These are phyloP conservation scores for Diaperis boleti DNA, from an alignment of 2,888 invertebrate species.

Conservation along the genomic window DNA sequence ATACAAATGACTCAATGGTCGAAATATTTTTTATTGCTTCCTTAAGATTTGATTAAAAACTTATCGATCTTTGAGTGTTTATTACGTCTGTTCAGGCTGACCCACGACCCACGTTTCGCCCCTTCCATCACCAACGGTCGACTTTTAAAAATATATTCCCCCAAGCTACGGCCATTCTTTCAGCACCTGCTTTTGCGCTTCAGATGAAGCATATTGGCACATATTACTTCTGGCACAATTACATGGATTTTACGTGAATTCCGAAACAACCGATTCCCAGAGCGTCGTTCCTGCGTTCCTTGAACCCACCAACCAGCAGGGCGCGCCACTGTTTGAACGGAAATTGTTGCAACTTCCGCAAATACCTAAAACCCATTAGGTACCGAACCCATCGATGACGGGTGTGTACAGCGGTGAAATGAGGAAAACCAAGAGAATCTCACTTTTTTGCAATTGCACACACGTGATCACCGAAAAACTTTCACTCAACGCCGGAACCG, in stretches of 20 bases:
- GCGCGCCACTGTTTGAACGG: conserved; percentile 42
- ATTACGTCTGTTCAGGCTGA: too few relatives aligned
- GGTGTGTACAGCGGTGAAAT: neutral
- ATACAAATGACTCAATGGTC: too few relatives aligned
- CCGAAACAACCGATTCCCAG: conserved; percentile 20
- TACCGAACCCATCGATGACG: neutral
- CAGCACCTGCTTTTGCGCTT: too few relatives aligned
- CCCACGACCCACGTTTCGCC: neutral
- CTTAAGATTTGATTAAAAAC: too few relatives aligned
- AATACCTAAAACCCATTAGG: neutral
- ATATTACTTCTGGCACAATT: conserved; percentile 8
- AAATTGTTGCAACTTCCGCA: conserved; percentile 43
- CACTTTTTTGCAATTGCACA: neutral
- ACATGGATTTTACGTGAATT: conserved; percentile 11
- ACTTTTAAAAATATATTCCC: neutral
- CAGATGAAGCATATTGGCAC: neutral
- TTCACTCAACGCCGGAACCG: neutral
- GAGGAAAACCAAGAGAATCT: conserved; percentile 17
- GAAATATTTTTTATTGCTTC: too few relatives aligned
- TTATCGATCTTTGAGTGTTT: too few relatives aligned
- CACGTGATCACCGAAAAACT: neutral
- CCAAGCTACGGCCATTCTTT: too few relatives aligned
- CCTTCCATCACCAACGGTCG: neutral
- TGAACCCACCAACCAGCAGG: conserved; percentile 33
- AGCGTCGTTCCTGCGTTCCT: conserved; percentile 5